Evolutionary conservation across 2,888 invertebrate genomes (phyloP).

Genomic region (Apantesis nais): DNA sequence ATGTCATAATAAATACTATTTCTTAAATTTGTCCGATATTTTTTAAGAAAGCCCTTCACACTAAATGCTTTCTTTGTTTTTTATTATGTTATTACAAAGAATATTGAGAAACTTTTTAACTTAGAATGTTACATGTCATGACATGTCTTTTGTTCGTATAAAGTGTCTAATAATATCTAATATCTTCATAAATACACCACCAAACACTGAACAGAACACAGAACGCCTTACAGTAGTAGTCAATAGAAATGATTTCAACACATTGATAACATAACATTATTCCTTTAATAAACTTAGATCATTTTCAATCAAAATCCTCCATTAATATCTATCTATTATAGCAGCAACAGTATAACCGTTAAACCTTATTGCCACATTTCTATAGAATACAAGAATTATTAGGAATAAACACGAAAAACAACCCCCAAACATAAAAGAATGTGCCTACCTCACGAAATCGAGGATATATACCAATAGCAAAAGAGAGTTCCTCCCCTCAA

Average conservation of each 20-base stretch:
- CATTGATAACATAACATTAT: background rate
- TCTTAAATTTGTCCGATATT: background rate
- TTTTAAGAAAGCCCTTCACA: background rate
- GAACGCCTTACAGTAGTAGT: background rate
- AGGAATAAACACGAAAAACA: slow-evolving; percentile 38
- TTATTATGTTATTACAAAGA: background rate
- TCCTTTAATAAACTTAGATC: background rate
- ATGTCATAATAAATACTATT: too few relatives aligned
- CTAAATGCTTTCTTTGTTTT: background rate
- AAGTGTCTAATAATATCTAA: background rate
- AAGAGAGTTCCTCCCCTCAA: slow-evolving; percentile 48
- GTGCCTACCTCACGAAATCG: slow-evolving; percentile 25
- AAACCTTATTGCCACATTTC: slow-evolving; percentile 24
- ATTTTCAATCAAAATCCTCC: slow-evolving; percentile 12
- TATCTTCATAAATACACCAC: background rate
- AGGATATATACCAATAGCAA: slow-evolving; percentile 24
- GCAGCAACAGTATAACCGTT: slow-evolving; percentile 27
- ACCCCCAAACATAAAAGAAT: slow-evolving; percentile 15
- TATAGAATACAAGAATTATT: slow-evolving; percentile 35
- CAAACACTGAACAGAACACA: too few relatives aligned
- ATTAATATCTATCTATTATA: slow-evolving; percentile 11
- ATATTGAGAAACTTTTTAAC: background rate
- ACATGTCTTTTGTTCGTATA: background rate
- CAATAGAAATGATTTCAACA: background rate
- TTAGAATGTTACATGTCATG: background rate